Evolutionary conservation across 2,888 invertebrate genomes (phyloP).

Genomic region (Galerucella nymphaeae): DNA sequence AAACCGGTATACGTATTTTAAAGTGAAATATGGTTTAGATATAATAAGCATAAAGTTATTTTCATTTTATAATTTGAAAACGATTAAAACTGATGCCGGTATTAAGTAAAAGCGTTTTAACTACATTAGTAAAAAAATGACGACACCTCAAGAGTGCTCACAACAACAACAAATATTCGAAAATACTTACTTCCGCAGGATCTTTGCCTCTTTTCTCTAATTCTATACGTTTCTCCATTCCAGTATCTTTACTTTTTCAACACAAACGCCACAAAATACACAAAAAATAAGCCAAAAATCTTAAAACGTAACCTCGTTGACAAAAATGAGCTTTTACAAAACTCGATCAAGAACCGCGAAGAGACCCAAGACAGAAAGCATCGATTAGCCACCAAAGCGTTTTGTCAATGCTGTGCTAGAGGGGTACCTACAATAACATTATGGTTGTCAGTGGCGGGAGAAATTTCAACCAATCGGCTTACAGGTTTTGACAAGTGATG

Average conservation of each 20-base stretch:
- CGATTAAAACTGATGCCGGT: slow-evolving; percentile 24
- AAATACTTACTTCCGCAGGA: slow-evolving; percentile 84
- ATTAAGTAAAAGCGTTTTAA: slow-evolving; percentile 29
- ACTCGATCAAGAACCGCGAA: slow-evolving; percentile 45
- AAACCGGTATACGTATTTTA: slow-evolving; percentile 30
- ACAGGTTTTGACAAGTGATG: slow-evolving; percentile 40
- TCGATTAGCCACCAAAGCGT: slow-evolving; percentile 59
- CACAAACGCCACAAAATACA: slow-evolving; percentile 44
- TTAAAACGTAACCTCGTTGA: slow-evolving; percentile 55
- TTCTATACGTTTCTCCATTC: slow-evolving; percentile 95
- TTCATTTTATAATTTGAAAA: slow-evolving; percentile 2
- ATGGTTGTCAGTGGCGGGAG: slow-evolving; percentile 56
- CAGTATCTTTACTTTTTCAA: slow-evolving; percentile 42
- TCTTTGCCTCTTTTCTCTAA: slow-evolving; percentile 93
- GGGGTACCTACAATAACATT: slow-evolving; percentile 63
- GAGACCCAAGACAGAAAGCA: slow-evolving; percentile 52
- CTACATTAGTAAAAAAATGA: slow-evolving; percentile 49
- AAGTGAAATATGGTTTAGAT: slow-evolving; percentile 14
- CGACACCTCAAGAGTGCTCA: slow-evolving; percentile 45
- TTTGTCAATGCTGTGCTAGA: slow-evolving; percentile 59
- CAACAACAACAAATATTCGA: slow-evolving; percentile 45
- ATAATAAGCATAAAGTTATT: slow-evolving; percentile 9
- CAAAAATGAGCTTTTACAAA: slow-evolving; percentile 43
- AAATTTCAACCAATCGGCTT: slow-evolving; percentile 53
- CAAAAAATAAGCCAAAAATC: slow-evolving; percentile 36